Evolutionary conservation across 35 echinoderm and acorn worm species (phyloP), one percentile per base, ranked within the genome.

Genomic region (Stichopus chloronotus): DNA sequence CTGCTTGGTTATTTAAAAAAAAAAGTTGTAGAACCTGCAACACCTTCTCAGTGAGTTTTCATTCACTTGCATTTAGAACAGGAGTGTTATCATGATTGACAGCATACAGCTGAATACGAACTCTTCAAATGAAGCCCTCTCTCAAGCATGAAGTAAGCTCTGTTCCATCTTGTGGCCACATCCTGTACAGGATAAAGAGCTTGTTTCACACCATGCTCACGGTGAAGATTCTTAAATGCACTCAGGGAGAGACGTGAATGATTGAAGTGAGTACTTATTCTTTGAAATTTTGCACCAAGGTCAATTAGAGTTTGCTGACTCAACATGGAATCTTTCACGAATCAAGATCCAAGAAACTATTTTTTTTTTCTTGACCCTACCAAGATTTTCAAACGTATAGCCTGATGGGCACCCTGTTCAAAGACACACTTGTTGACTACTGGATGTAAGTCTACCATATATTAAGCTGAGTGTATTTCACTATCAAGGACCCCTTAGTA

Each of bases 91-190:
- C 61, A 43, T 88, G 87, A 71, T 71, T 71, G 8, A 57, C 87
- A 65, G 61, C 19, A 88, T 88, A 88, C 54, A 88, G 21, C 24
- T 25, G 57, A 21, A 88, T 65, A 13, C 57, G 57, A 5, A 5
- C 55, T 60, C 22, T 88, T 68, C 58, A 88, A 53, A 19, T 56
- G 10, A 8, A 88, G 58, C 14, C 9, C 61, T 60, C 87, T 56
- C 54, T 88, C 87, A 7, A 88, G 58, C 87, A 88, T 88, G 57
- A 88, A 68, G 58, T 88, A 88, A 53, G 57, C 17, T 1, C 57
- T 88, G 55, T 88, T 88, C 87, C 87, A 88, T 7, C 87, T 11
- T 61, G 87, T 88, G 4, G 87, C 57, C 24, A 88, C 87, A 88
- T 88, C 87, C 68, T 88, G 87, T 11, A 88, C 87, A 5, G 87